phyloP scores from a whole-genome alignment of 2,888 invertebrate species.

The Stenchaetothrips biformis region DNA sequence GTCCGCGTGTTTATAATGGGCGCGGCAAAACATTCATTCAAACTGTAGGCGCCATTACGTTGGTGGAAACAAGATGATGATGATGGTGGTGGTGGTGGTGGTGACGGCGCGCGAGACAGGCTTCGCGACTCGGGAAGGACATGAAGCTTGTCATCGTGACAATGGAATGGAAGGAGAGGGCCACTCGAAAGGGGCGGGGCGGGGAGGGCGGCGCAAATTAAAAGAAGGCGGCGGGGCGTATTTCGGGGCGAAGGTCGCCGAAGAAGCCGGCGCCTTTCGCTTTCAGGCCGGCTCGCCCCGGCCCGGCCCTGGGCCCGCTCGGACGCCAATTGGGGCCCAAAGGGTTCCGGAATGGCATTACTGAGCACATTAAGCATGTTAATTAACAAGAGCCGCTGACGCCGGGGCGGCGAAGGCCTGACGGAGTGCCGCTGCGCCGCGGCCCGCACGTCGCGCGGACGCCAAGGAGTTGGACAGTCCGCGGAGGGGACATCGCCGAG shows the following conservation, averaged over 20 bases:
- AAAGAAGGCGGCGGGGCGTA: neutral
- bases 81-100: neutral
- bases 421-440: too few species aligned
- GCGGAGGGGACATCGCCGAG: too few species aligned
- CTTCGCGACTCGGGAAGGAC: neutral
- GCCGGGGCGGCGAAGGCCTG: neutral
- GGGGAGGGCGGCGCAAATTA: neutral
- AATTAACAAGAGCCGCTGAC: neutral
- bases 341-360: neutral
- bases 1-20: too few species aligned
- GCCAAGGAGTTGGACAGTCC: too few species aligned
- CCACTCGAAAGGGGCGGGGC: neutral
- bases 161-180: neutral
- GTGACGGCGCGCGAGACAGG: neutral
- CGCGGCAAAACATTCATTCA: too few species aligned
- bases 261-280: too few species aligned
- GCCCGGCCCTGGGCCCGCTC: neutral
- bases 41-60: neutral
- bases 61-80: neutral
- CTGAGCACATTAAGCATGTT: neutral
- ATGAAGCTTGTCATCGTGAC: too few species aligned
- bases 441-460: too few species aligned
- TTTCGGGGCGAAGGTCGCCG: neutral
- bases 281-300: too few species aligned
- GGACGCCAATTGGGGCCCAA: neutral